A percentile compares a stretch with the other conserved stretches of the same genome.
Evolutionary conservation across 2,797 vertebrate genomes (phyloP).

Genomic region (Chromis chromis): DNA sequence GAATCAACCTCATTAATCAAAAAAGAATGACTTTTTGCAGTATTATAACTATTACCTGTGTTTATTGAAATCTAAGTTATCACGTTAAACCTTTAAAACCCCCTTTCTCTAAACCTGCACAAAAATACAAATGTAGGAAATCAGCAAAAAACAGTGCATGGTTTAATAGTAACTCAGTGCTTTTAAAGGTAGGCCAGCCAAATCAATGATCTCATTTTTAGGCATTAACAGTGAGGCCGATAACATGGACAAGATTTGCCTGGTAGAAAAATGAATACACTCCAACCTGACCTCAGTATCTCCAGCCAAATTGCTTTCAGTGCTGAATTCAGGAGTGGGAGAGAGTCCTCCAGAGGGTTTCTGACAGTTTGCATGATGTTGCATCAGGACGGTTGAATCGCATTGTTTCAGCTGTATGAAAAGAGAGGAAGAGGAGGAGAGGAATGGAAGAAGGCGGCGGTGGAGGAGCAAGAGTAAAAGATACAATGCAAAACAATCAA

Average conservation of each 20-base stretch:
- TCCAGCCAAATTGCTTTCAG: slow-evolving; percentile 62
- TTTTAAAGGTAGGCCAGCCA: neutral
- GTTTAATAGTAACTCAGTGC: neutral
- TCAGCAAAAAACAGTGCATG: too few species aligned
- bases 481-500: slow-evolving; percentile 32
- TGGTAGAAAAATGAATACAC: slow-evolving; percentile 36
- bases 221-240: slow-evolving; percentile 6
- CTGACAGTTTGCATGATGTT: slow-evolving; percentile 78
- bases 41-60: too few species aligned
- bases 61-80: neutral
- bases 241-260: slow-evolving; percentile 33
- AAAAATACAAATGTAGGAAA: neutral
- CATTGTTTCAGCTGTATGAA: slow-evolving; percentile 65
- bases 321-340: slow-evolving; percentile 52
- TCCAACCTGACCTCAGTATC: slow-evolving; percentile 56
- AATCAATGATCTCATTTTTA: slow-evolving; percentile 16
- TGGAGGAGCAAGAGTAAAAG: slow-evolving; percentile 10
- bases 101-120: neutral
- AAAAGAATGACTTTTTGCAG: too few species aligned
- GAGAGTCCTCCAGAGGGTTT: slow-evolving; percentile 62
- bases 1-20: too few species aligned
- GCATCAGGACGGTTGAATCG: slow-evolving; percentile 72
- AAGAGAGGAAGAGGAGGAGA: slow-evolving; percentile 45
- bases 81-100: neutral
- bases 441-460: slow-evolving; percentile 21